Evolutionary conservation across 2,888 invertebrate species (phyloP).

Genomic region (Lasioglossum pauxillum): DNA sequence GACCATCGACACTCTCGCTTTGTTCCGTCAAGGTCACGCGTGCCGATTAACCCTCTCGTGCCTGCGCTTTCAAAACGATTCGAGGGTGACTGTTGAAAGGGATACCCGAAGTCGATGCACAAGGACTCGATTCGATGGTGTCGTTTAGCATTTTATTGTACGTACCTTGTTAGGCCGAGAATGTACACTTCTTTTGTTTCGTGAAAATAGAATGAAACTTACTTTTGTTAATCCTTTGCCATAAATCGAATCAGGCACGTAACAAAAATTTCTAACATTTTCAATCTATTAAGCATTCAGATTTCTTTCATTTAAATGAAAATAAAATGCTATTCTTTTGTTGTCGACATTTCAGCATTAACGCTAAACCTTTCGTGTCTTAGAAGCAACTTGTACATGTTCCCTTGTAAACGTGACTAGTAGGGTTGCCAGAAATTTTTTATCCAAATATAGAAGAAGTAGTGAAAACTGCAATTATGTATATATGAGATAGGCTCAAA

Average conservation of each 20-base stretch:
- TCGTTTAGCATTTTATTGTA: conserved; percentile 44
- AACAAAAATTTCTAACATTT: background rate
- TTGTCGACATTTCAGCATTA: background rate
- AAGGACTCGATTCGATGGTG: conserved; percentile 31
- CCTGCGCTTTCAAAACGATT: conserved; percentile 36
- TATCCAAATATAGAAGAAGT: too few species aligned
- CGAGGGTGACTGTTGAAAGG: conserved; percentile 52
- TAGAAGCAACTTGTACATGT: too few species aligned
- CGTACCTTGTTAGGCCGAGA: conserved; percentile 23
- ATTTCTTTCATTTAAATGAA: background rate
- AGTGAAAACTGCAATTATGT: too few species aligned
- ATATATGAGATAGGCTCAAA: too few species aligned
- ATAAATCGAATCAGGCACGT: background rate
- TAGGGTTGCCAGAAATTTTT: too few species aligned
- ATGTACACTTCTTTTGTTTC: conserved; percentile 18
- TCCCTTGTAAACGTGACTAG: too few species aligned
- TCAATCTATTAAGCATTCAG: background rate
- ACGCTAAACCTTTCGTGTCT: too few species aligned
- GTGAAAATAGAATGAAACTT: background rate
- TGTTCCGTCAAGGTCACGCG: conserved; percentile 62
- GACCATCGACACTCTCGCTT: conserved; percentile 70
- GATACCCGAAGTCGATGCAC: conserved; percentile 27
- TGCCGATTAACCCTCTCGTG: conserved; percentile 63
- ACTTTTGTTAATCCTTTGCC: background rate
- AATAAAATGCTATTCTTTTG: background rate